phyloP scores from a whole-genome alignment of 2,797 vertebrate genomes.

The Myotis daubentonii region DNA sequence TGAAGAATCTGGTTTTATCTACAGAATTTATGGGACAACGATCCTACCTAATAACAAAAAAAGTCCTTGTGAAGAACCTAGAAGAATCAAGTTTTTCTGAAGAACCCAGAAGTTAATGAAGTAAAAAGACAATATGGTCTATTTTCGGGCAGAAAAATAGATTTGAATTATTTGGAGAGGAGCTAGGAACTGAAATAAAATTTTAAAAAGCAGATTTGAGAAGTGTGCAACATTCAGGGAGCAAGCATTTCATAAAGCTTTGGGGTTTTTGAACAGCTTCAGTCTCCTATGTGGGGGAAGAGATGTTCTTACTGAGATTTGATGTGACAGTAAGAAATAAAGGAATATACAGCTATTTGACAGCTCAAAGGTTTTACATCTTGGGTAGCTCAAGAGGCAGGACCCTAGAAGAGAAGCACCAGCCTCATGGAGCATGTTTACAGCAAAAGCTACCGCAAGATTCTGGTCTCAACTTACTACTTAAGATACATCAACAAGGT shows the following conservation, averaged over 20 bases:
- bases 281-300: not conserved
- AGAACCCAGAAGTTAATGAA: not conserved
- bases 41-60: not conserved
- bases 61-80: not conserved
- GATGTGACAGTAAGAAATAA: not conserved
- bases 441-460: not conserved
- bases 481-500: not conserved
- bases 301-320: not conserved
- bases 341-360: not conserved
- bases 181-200: not conserved
- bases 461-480: not conserved
- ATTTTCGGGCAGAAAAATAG: not conserved
- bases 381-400: not conserved
- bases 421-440: not conserved
- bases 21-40: not conserved
- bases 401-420: not conserved
- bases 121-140: not conserved
- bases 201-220: not conserved
- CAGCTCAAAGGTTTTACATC: not conserved
- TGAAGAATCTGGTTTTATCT: not conserved
- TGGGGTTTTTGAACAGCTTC: not conserved
- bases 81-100: not conserved
- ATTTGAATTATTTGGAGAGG: not conserved
- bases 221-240: not conserved
- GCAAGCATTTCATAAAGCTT: not conserved